Percentiles rank a stretch among this genome's conserved stretches.
Conservation (phyloP, 2,888 invertebrate species). For the Nymphalis c-album region DNA sequence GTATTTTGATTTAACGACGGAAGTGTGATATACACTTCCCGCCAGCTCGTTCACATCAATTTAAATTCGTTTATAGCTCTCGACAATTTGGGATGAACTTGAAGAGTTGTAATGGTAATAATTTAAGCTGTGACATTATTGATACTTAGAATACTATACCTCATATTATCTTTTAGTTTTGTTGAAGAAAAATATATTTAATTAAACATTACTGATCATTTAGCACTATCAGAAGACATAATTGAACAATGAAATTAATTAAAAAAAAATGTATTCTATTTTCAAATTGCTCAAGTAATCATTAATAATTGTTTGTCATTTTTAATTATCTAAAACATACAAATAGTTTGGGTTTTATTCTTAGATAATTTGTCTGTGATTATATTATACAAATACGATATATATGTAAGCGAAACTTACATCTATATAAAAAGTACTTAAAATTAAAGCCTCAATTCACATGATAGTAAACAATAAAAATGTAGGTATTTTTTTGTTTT, state of each 20-base stretch:
- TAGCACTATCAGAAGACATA: not conserved
- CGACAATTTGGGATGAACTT: conserved; percentile 12
- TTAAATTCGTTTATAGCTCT: conserved; percentile 28
- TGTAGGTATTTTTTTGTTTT: not conserved
- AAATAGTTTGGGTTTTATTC: not conserved
- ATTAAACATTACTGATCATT: not conserved
- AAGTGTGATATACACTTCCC: conserved; percentile 28
- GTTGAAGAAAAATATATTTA: not conserved
- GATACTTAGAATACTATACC: conserved; percentile 16
- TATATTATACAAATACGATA: not conserved
- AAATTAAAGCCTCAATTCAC: not conserved
- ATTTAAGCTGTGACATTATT: conserved; percentile 19
- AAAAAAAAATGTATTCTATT: not conserved
- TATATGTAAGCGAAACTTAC: not conserved
- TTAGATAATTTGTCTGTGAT: conserved; percentile 25
- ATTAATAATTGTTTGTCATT: not conserved
- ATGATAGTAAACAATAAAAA: not conserved
- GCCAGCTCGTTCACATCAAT: conserved; percentile 25
- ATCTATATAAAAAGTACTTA: conserved; percentile 2
- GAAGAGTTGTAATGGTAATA: not conserved
- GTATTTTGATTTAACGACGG: conserved; percentile 23
- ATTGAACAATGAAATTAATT: not conserved
- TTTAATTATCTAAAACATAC: not conserved
- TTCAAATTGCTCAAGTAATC: conserved; percentile 10
- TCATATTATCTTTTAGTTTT: not conserved